Base-by-base conservation (phyloP, 1,140 invertebrate genomes). In the Hermetia illucens region DNA sequence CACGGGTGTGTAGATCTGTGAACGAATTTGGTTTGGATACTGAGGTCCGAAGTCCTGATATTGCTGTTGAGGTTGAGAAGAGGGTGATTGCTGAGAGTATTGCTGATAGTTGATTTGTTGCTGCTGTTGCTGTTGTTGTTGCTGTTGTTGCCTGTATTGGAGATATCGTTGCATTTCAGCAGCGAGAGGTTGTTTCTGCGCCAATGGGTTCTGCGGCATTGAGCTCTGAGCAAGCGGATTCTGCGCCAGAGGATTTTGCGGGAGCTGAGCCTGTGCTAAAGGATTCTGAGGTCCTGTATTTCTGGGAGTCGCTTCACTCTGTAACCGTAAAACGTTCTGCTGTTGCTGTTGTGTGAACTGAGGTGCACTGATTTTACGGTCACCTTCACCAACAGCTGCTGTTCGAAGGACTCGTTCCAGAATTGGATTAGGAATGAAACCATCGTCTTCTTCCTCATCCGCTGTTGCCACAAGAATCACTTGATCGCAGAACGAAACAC, bases 401-500 rank as follows among this genome's bases (percentile, higher is more conserved):
- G 82, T 84, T 37, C 83, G 70, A 4, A 91, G 58, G 1, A 92
- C 86, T 42, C 85, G 65, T 57, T 91, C 85, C 41, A 91, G 59
- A 44, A 92, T 88, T 10, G 87, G 87, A 65, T 91, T 91, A 0
- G 87, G 86, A 52, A 90, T 85, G 47, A 87, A 88, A 47, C 81
- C 82, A 38, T 89, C 84, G 38, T 86, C 82, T 58, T 89, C 86
- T 46, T 87, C 80, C 47, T 92, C 87, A 50, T 90, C 87, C 0
- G 88, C 87, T 13, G 85, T 89, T 3, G 87, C 85, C 12, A 92
- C 88, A 21, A 92, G 63, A 39, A 88, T 86, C 0, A 93, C 87
- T 62, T 91, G 84, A 55, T 93, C 87, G 49, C 87, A 91, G 58
- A 93, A 93, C 0, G 87, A 90, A 2, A 93, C 89, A 47, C 83